Evolutionary conservation across 2,797 vertebrate genomes (phyloP).

Genomic region (Melanotaenia parkinsoni): DNA sequence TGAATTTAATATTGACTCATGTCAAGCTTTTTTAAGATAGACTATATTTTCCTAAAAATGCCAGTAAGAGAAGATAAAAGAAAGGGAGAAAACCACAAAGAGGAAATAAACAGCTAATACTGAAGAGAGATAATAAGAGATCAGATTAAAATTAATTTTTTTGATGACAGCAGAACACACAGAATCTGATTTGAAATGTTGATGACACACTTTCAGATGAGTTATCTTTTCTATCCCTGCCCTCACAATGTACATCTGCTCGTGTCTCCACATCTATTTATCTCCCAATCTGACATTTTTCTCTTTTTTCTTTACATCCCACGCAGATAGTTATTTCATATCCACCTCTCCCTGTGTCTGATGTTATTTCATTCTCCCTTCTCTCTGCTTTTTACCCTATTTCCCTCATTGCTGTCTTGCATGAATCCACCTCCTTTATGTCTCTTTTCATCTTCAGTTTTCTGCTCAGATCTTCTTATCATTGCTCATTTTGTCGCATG

Average conservation of each 20-base stretch:
- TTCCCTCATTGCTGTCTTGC: conserved; percentile 20
- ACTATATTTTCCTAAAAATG: conserved; percentile 33
- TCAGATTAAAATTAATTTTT: conserved; percentile 65
- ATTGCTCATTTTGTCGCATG: conserved; percentile 1
- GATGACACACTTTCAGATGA: conserved; percentile 22
- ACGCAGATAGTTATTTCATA: conserved; percentile 38
- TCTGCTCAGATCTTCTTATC: conserved; percentile 15
- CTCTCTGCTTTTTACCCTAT: conserved; percentile 27
- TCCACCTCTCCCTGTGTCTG: conserved; percentile 15
- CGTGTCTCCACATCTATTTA: conserved; percentile 42
- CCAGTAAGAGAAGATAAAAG: conserved; percentile 8
- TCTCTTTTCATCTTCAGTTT: conserved; percentile 32
- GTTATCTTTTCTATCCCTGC: conserved; percentile 48
- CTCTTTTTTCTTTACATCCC: conserved; percentile 28
- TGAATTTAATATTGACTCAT: conserved; percentile 25
- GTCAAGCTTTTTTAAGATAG: conserved; percentile 12
- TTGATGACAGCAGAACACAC: conserved; percentile 53
- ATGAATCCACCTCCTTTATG: conserved; percentile 36
- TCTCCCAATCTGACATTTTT: conserved; percentile 48
- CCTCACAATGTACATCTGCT: conserved; percentile 20
- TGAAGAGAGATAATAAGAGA: conserved; percentile 15
- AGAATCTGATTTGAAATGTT: conserved; percentile 50
- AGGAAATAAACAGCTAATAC: conserved; percentile 2
- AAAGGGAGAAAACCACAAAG: neutral
- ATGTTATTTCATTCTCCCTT: conserved; percentile 31